Evolutionary conservation across 2,797 vertebrate genomes (phyloP).

Genomic region (Zonotrichia albicollis): DNA sequence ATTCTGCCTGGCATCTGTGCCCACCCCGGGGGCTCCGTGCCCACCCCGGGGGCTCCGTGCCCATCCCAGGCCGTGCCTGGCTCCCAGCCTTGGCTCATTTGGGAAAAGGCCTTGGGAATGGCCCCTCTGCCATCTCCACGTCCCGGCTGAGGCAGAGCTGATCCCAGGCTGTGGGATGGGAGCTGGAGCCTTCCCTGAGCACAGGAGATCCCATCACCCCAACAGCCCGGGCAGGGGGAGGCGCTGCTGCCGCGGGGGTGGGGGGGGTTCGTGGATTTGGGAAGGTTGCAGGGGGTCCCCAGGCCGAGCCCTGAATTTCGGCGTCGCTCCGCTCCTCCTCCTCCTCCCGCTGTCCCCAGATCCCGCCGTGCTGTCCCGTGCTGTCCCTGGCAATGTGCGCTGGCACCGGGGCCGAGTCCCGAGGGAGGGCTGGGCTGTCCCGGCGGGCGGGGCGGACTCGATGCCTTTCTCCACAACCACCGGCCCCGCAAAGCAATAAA

Average conservation of each 20-base stretch:
- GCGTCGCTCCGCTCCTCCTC: background rate
- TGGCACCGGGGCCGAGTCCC: background rate
- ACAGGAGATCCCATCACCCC: accelerated
- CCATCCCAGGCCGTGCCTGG: background rate
- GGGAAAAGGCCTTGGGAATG: background rate
- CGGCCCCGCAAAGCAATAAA: constrained; percentile 4
- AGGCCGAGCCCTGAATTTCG: background rate
- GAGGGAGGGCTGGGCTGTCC: background rate
- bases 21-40: too few species aligned
- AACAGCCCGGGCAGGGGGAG: accelerated
- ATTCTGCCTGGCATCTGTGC: background rate
- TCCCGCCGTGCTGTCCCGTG: background rate
- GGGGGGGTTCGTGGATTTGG: accelerated
- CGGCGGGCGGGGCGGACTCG: background rate
- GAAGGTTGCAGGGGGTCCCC: background rate
- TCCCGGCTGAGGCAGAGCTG: accelerated
- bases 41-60: background rate
- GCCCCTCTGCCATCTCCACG: accelerated
- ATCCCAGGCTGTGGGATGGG: background rate
- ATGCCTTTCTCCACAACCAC: background rate
- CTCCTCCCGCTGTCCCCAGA: background rate
- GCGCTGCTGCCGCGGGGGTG: accelerated
- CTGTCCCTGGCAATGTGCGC: background rate
- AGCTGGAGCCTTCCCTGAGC: background rate
- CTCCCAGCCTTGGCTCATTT: accelerated